Percentiles rank a stretch among this genome's conserved stretches.
Conservation (phyloP, 2,113 vertebrate genomes). For the Sigmodon hispidus region DNA sequence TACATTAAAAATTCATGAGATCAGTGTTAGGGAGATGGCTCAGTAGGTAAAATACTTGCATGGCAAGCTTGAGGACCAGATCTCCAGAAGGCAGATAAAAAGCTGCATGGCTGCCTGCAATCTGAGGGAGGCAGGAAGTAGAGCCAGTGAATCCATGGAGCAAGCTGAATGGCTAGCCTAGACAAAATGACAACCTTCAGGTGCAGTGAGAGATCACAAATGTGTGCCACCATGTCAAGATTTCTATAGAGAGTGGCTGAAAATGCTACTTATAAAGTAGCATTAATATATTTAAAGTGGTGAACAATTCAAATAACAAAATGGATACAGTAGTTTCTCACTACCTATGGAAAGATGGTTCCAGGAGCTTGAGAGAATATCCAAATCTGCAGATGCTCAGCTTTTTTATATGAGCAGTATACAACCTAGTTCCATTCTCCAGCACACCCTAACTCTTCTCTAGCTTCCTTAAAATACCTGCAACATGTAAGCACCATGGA, state of each 20-base stretch:
- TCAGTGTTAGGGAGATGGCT: background rate
- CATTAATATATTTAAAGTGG: background rate
- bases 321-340: background rate
- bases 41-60: background rate
- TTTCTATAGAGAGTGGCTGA: background rate
- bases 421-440: background rate
- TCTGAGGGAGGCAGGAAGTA: background rate
- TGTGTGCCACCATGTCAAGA: background rate
- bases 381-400: background rate
- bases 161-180: background rate
- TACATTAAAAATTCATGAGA: background rate
- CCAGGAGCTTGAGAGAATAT: background rate
- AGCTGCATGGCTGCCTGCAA: background rate
- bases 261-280: background rate
- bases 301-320: background rate
- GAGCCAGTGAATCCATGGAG: background rate
- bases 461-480: background rate
- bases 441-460: background rate
- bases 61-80: background rate
- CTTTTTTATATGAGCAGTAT: background rate
- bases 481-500: background rate
- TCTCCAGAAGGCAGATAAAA: background rate
- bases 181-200: background rate
- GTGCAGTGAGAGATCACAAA: background rate
- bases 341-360: background rate